Conservation (phyloP, 2,113 vertebrate species). For the Saguinus imperator region DNA sequence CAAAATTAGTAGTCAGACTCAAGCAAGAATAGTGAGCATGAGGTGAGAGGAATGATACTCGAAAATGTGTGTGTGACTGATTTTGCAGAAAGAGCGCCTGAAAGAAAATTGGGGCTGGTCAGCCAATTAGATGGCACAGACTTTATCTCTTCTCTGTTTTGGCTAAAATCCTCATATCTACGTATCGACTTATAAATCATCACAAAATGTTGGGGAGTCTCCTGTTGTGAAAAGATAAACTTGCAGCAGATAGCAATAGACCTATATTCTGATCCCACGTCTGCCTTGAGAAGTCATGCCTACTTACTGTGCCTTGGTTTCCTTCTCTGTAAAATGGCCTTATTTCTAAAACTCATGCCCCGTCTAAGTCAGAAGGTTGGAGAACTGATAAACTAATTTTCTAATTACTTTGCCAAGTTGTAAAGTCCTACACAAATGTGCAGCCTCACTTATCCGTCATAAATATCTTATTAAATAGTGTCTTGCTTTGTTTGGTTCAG, state of each 20-base stretch:
- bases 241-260: background rate
- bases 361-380: background rate
- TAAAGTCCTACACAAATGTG: background rate
- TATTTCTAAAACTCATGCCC: background rate
- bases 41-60: background rate
- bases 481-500: conserved; percentile 39
- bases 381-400: background rate
- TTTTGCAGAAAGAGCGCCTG: background rate
- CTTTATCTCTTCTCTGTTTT: background rate
- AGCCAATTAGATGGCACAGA: accelerated
- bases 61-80: background rate
- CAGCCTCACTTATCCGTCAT: background rate
- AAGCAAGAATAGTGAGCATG: too few species aligned
- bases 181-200: background rate
- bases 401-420: background rate
- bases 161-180: background rate
- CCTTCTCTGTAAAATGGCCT: background rate
- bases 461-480: background rate
- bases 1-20: too few species aligned
- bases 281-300: background rate
- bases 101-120: background rate
- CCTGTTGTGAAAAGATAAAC: background rate
- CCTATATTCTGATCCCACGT: background rate
- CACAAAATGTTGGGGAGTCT: background rate
- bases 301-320: background rate